phyloP scores from a whole-genome alignment of 2,797 vertebrate genomes.

The Garrulus glandarius region DNA sequence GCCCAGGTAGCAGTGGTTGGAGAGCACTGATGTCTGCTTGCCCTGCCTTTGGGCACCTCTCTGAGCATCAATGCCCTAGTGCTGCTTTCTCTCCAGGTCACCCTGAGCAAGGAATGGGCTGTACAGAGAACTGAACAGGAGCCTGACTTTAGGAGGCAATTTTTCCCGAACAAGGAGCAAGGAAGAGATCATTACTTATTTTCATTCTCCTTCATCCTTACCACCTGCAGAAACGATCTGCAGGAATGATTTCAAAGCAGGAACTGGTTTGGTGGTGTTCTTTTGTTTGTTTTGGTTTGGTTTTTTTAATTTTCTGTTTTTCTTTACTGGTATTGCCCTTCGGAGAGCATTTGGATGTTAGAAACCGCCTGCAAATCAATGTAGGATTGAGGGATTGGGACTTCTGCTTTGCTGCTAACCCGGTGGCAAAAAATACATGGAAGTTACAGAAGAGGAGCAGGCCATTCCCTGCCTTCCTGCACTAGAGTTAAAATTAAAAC shows the following conservation, averaged over 20 bases:
- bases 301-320: background rate
- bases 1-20: background rate
- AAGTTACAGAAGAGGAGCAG: background rate
- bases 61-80: background rate
- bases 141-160: background rate
- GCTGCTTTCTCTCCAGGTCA: background rate
- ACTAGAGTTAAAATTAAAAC: background rate
- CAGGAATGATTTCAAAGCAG: background rate
- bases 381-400: background rate
- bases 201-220: background rate
- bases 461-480: background rate
- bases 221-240: background rate
- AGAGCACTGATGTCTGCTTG: background rate
- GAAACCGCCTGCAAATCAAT: background rate
- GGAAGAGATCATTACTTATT: background rate
- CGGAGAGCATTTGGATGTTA: background rate
- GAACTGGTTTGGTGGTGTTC: background rate
- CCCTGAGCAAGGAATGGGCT: background rate
- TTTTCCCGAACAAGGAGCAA: background rate
- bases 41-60: background rate
- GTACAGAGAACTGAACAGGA: background rate
- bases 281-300: background rate
- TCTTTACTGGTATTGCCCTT: background rate
- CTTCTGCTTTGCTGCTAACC: background rate
- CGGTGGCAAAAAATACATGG: fast-evolving